phyloP scores from a whole-genome alignment of 2,113 vertebrate species.

The Zapus hudsonius region DNA sequence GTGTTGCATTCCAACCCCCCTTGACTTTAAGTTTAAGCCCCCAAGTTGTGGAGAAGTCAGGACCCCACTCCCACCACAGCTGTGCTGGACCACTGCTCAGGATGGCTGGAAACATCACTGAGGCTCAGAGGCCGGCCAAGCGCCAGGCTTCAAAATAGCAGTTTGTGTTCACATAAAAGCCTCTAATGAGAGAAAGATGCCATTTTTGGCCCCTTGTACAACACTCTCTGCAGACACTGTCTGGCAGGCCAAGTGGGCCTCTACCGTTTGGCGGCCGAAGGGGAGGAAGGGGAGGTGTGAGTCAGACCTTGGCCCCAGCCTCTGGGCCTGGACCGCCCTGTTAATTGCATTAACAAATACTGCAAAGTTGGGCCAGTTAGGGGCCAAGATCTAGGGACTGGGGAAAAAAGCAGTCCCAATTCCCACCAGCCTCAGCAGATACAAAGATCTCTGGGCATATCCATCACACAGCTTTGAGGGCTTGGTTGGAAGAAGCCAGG shows the following conservation, averaged over 20 bases:
- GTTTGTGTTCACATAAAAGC: conserved; percentile 83
- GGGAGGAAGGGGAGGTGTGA: conserved; percentile 82
- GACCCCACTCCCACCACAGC: conserved; percentile 44
- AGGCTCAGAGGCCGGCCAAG: conserved; percentile 64
- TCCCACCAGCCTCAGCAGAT: conserved; percentile 17
- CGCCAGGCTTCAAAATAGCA: conserved; percentile 81
- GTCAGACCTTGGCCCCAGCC: conserved; percentile 86
- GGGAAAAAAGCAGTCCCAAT: conserved; percentile 50
- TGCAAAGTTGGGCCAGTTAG: conserved; percentile 49
- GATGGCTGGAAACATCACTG: conserved; percentile 51
- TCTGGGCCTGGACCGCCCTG: conserved; percentile 73
- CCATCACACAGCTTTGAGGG: background rate
- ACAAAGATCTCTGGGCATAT: background rate
- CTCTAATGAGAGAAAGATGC: conserved; percentile 89
- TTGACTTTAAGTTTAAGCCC: background rate
- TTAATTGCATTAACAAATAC: conserved; percentile 76
- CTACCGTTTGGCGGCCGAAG: conserved; percentile 86
- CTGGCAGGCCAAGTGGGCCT: conserved; percentile 85
- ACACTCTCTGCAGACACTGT: conserved; percentile 83
- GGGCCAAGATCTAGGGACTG: conserved; percentile 16
- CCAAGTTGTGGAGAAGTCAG: conserved; percentile 18
- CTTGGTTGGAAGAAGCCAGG: background rate
- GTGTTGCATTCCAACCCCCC: background rate
- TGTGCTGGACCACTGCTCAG: conserved; percentile 5
- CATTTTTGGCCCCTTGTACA: conserved; percentile 77